Base-by-base conservation (phyloP, 1,140 invertebrate genomes). In the Lineus longissimus region DNA sequence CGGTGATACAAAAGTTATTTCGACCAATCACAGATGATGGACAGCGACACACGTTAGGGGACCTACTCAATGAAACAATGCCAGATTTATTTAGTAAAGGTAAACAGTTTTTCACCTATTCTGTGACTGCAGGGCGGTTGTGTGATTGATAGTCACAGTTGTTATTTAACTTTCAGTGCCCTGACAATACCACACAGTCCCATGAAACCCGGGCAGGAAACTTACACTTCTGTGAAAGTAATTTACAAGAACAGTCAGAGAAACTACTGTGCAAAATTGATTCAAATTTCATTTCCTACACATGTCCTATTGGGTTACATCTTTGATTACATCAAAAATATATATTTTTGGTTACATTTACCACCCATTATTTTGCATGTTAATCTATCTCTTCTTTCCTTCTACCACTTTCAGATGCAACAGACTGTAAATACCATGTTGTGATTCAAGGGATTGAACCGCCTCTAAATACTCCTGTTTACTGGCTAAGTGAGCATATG, bases 401-500 rank as follows among this genome's bases (percentile, higher is more conserved):
- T 66, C 64, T 31, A 43, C 6, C 11, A 17, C 9, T 70, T 73
- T 45, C 63, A 73, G 66, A 65, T 69, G 63, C 64, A 59, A 62
- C 23, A 65, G 61, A 57, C 43, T 54, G 63, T 55, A 60, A 65
- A 25, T 63, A 62, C 36, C 84, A 86, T 73, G 83, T 95, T 2
- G 85, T 91, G 66, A 94, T 91, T 55, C 96, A 99, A 82, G 96
- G 96, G 0, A 89, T 98, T 62, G 84, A 87, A 70, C 87, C 93
- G 62, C 91, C 94, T 2, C 73, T 88, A 41, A 91, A 96, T 55
- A 95, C 94, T n/a, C 94, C 95, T 2, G 73, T 98, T 7, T 91
- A 97, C 75, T 99, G 96, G 95, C 87, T 99, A 76, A 95, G 94
- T 17, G 94, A 97, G 84, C 95, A 98, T 82, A 84, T 98, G 58